Evolutionary conservation across 1,140 invertebrate species (phyloP).

Genomic region (Tribolium castaneum): DNA sequence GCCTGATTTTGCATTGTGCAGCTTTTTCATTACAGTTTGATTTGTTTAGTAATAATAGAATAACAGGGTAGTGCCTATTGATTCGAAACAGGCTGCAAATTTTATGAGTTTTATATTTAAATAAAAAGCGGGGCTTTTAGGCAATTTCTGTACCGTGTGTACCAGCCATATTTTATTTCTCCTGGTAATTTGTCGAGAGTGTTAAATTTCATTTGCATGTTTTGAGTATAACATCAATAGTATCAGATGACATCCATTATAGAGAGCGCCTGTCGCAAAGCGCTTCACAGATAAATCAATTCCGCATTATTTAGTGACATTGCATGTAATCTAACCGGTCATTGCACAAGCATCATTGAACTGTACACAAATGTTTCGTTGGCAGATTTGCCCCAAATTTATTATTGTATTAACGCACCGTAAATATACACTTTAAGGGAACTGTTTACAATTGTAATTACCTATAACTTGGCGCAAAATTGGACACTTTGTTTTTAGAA

Average conservation of each 20-base stretch:
- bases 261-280: slow-evolving; percentile 35
- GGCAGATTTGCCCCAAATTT: slow-evolving; percentile 16
- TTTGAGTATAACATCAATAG: slow-evolving; percentile 40
- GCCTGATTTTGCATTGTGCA: not conserved
- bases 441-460: slow-evolving; percentile 1
- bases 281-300: slow-evolving; percentile 37
- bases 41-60: slow-evolving; percentile 16
- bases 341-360: slow-evolving; percentile 28
- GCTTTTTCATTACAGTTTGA: not conserved
- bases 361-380: slow-evolving; percentile 28
- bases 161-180: slow-evolving; percentile 38
- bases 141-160: slow-evolving; percentile 11
- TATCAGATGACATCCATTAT: slow-evolving; percentile 41
- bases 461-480: not conserved
- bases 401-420: not conserved
- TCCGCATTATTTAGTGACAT: slow-evolving; percentile 40
- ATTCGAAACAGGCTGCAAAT: not conserved
- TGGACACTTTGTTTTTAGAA: not conserved
- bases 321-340: slow-evolving; percentile 32
- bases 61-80: not conserved
- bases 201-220: slow-evolving; percentile 44
- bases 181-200: slow-evolving; percentile 36
- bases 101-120: not conserved
- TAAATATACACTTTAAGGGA: not conserved
- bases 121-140: not conserved